Conservation (phyloP, 2,888 invertebrate genomes). For the Cybosia mesomella region DNA sequence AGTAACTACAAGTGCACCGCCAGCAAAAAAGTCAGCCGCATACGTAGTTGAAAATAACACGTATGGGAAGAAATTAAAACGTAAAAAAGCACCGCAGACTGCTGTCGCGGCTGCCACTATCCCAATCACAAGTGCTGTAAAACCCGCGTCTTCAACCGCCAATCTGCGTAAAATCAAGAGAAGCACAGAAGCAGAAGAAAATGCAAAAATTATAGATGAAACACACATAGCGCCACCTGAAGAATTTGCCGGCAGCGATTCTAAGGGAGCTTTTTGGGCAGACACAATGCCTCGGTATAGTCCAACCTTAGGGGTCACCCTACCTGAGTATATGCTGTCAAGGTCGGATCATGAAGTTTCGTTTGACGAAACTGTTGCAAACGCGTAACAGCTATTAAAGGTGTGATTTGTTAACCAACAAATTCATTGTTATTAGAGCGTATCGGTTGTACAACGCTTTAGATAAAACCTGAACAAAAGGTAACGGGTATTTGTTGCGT, state of each 20-base stretch:
- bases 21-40: constrained; percentile 72
- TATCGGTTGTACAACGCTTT: constrained; percentile 77
- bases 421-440: constrained; percentile 78
- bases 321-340: constrained; percentile 90
- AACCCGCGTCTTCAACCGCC: constrained; percentile 42
- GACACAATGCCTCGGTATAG: constrained; percentile 90
- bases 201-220: constrained; percentile 70
- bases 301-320: constrained; percentile 87
- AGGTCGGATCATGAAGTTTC: constrained; percentile 90
- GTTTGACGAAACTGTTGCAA: constrained; percentile 87
- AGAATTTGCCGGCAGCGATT: constrained; percentile 85
- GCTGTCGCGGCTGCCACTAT: constrained; percentile 61
- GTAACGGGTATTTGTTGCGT: constrained; percentile 76
- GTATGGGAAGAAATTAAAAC: constrained; percentile 77
- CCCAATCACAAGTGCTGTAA: constrained; percentile 57
- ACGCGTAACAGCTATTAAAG: constrained; percentile 70
- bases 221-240: constrained; percentile 79
- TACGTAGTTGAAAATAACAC: constrained; percentile 73
- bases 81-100: constrained; percentile 73
- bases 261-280: constrained; percentile 89
- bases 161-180: constrained; percentile 67
- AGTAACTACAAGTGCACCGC: constrained; percentile 73
- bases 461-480: constrained; percentile 72
- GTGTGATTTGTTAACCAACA: constrained; percentile 72
- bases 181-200: constrained; percentile 70